These are phyloP conservation scores for Cantharis lateralis DNA, from an alignment of 2,888 invertebrate genomes.

Conservation along the genomic window DNA sequence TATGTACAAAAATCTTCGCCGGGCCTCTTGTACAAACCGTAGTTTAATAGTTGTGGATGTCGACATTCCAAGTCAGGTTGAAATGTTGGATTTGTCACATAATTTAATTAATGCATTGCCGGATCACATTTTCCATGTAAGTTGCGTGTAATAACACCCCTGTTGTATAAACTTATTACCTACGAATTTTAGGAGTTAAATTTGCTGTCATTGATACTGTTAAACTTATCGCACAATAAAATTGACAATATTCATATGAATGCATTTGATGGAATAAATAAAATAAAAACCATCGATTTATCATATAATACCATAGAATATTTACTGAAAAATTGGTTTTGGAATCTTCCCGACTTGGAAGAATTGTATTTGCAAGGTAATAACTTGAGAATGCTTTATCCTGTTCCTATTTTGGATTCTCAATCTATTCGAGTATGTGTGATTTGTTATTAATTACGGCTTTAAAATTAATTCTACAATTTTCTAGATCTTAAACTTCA, in stretches of 20 bases:
- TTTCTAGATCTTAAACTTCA: constrained; percentile 60
- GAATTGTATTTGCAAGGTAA: constrained; percentile 66
- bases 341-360: constrained; percentile 59
- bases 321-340: constrained; percentile 62
- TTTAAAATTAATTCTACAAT: not conserved
- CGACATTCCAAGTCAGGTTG: constrained; percentile 63
- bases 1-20: constrained; percentile 57
- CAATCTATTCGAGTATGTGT: constrained; percentile 57
- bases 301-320: constrained; percentile 66
- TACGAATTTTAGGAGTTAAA: constrained; percentile 58
- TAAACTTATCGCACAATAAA: constrained; percentile 64
- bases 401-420: constrained; percentile 64
- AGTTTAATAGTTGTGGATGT: constrained; percentile 64
- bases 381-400: constrained; percentile 62
- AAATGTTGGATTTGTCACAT: constrained; percentile 65
- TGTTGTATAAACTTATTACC: not conserved
- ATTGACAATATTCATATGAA: constrained; percentile 67
- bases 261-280: constrained; percentile 61
- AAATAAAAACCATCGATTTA: constrained; percentile 62
- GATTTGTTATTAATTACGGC: not conserved
- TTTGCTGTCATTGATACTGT: constrained; percentile 57
- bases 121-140: constrained; percentile 66
- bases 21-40: constrained; percentile 62
- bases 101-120: constrained; percentile 67
- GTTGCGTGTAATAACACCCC: constrained; percentile 19